Evolutionary conservation across 53 echinoderm and acorn worm genomes (phyloP).

Genomic region (Holothuria leucospilota): DNA sequence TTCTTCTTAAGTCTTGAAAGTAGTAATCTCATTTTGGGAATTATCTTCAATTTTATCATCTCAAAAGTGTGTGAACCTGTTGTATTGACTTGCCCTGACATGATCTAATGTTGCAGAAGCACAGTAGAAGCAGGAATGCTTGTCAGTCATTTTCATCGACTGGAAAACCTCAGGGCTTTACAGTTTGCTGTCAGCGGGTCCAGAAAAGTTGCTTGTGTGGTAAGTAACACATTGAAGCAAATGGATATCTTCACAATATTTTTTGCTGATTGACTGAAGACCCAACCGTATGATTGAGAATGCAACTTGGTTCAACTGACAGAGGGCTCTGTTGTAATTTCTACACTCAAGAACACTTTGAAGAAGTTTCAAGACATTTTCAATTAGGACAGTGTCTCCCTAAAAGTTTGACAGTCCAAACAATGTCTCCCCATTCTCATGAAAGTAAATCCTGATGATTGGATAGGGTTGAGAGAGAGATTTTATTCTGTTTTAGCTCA

Average conservation of each 20-base stretch:
- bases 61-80: no score
- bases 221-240: conserved; percentile 46
- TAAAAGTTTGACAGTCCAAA: not conserved
- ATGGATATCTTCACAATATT: not conserved
- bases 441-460: no score
- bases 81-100: no score
- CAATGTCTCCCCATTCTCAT: not conserved
- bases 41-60: no score
- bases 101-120: conserved; percentile 43
- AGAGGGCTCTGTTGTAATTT: no score
- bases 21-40: no score
- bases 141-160: conserved; percentile 75
- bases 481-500: no score
- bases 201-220: conserved; percentile 95
- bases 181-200: conserved; percentile 94
- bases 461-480: no score
- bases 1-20: no score
- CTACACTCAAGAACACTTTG: not conserved
- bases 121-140: conserved; percentile 74
- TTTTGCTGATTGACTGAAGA: not conserved
- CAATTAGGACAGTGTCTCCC: not conserved
- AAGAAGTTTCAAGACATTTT: not conserved
- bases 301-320: no score
- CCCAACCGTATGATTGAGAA: not conserved
- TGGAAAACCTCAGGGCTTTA: conserved; percentile 90